These are phyloP conservation scores for Cynopterus sphinx DNA, from an alignment of 2,797 vertebrate species.

Conservation along the genomic window DNA sequence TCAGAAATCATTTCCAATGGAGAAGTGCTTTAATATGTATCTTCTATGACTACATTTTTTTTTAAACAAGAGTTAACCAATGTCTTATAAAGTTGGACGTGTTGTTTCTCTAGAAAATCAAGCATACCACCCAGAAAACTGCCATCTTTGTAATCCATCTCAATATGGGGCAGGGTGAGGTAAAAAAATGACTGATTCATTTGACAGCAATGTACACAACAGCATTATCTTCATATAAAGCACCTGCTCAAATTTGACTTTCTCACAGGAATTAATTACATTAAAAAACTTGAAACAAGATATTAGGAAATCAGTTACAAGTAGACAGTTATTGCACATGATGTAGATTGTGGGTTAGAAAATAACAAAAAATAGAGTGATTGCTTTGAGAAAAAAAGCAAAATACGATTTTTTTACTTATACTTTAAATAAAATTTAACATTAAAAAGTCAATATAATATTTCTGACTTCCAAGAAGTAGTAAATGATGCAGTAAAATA, in stretches of 20 bases:
- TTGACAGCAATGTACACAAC: constrained; percentile 10
- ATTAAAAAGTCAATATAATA: neutral
- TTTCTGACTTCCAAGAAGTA: neutral
- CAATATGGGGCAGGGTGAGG: neutral
- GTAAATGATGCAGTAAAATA: neutral
- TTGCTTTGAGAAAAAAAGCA: neutral
- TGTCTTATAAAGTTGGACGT: neutral
- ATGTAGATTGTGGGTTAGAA: neutral
- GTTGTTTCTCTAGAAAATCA: constrained; percentile 41
- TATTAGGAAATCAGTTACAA: neutral
- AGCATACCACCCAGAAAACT: neutral
- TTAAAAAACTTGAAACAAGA: constrained; percentile 43
- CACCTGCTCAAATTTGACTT: constrained; percentile 8
- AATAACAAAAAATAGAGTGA: neutral
- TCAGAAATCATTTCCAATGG: neutral
- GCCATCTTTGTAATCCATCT: neutral
- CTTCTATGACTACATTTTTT: neutral
- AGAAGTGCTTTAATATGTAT: neutral
- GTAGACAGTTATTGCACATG: neutral
- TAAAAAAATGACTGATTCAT: neutral
- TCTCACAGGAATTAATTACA: neutral
- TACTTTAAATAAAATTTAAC: neutral
- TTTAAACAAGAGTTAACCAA: constrained; percentile 10
- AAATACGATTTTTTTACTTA: neutral
- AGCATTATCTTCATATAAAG: neutral